Conservation (phyloP, 2,888 invertebrate genomes). For the Drosophila siamana region DNA sequence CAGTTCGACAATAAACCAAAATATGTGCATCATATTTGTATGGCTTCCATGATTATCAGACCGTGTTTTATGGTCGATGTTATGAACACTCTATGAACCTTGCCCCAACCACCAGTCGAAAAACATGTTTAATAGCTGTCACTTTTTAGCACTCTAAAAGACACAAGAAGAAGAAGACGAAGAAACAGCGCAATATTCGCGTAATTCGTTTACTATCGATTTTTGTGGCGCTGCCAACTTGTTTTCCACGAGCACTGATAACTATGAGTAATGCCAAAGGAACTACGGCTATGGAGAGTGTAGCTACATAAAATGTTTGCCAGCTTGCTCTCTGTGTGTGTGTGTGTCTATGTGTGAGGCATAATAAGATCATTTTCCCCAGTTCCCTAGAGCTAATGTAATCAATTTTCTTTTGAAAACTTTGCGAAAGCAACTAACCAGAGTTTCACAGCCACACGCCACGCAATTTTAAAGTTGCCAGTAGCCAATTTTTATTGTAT, state of each 20-base stretch:
- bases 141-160: constrained; percentile 1
- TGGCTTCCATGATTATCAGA: not conserved
- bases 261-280: constrained; percentile 44
- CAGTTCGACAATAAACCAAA: not conserved
- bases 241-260: constrained; percentile 22
- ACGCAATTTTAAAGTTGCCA: constrained; percentile 50
- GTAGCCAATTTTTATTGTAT: constrained; percentile 63
- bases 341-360: too few relatives aligned
- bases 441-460: constrained; percentile 15
- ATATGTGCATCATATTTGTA: not conserved
- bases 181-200: constrained; percentile 2
- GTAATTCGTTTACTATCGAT: constrained; percentile 40
- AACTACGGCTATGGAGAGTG: constrained; percentile 1
- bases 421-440: constrained; percentile 39
- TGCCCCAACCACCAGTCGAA: not conserved
- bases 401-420: constrained; percentile 72
- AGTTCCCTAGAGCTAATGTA: constrained; percentile 55
- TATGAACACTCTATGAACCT: not conserved
- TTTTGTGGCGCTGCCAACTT: constrained; percentile 26
- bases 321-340: constrained; percentile 13
- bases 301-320: constrained; percentile 26
- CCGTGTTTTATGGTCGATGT: not conserved
- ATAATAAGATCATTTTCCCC: constrained; percentile 42
- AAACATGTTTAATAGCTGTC: constrained; percentile 6
- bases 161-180: too few relatives aligned